phyloP scores from a whole-genome alignment of 1,140 invertebrate species.

The Heterodera carotae region DNA sequence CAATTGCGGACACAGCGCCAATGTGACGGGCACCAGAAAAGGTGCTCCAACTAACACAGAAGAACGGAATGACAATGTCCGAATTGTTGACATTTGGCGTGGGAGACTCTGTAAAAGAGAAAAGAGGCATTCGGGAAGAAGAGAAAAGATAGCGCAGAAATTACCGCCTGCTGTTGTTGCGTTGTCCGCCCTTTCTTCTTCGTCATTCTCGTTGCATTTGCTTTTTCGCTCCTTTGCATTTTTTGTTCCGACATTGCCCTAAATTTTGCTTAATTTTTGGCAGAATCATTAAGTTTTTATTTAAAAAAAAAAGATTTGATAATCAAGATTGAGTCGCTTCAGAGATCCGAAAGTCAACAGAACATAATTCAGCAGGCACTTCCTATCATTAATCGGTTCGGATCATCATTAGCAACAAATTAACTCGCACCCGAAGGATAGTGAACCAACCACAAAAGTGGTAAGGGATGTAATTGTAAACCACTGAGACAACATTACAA shows the following conservation, averaged over 20 bases:
- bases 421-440: background rate
- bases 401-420: slow-evolving; percentile 1
- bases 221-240: background rate
- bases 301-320: no score
- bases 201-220: no score
- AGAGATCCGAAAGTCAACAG: slow-evolving; percentile 10
- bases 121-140: background rate
- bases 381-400: background rate
- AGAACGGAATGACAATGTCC: slow-evolving; percentile 7
- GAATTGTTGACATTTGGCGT: background rate
- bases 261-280: background rate
- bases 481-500: background rate
- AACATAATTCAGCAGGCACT: background rate
- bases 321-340: no score
- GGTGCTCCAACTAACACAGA: slow-evolving; percentile 13
- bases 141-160: background rate
- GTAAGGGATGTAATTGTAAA: background rate
- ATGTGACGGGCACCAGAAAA: slow-evolving; percentile 21
- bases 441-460: background rate
- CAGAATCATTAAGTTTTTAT: background rate
- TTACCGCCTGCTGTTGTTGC: background rate
- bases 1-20: slow-evolving; percentile 14
- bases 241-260: background rate
- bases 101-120: background rate
- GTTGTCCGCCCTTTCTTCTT: background rate